phyloP scores from a whole-genome alignment of 2,797 vertebrate genomes.

The Momotus momota region DNA sequence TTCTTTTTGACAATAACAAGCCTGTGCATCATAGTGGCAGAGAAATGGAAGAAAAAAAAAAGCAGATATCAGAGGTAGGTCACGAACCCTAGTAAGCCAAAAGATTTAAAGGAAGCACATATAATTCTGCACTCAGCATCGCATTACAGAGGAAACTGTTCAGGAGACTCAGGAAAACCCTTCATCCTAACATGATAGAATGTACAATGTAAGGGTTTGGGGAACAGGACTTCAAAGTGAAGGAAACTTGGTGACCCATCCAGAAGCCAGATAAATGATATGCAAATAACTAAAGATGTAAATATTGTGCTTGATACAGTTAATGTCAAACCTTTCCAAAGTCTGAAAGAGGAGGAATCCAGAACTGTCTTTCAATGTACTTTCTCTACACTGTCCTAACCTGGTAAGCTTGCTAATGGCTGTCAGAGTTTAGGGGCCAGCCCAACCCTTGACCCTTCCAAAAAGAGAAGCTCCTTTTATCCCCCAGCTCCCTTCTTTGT shows the following conservation, averaged over 20 bases:
- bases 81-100: fast-evolving
- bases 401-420: fast-evolving
- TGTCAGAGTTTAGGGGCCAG: background rate
- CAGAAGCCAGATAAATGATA: background rate
- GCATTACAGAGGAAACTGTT: background rate
- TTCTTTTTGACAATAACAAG: background rate
- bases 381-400: background rate
- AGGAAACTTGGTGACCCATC: background rate
- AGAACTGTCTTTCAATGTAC: background rate
- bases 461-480: background rate
- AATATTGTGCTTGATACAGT: background rate
- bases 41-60: background rate
- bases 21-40: background rate
- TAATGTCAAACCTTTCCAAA: background rate
- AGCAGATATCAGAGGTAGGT: background rate
- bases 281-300: background rate
- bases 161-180: background rate
- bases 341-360: background rate
- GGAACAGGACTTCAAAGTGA: background rate
- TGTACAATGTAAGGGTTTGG: background rate
- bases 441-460: background rate
- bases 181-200: background rate
- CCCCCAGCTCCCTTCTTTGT: fast-evolving
- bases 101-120: background rate
- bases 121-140: background rate